These are phyloP conservation scores for Eupithecia abbreviata DNA, from an alignment of 2,888 invertebrate species.

Conservation along the genomic window DNA sequence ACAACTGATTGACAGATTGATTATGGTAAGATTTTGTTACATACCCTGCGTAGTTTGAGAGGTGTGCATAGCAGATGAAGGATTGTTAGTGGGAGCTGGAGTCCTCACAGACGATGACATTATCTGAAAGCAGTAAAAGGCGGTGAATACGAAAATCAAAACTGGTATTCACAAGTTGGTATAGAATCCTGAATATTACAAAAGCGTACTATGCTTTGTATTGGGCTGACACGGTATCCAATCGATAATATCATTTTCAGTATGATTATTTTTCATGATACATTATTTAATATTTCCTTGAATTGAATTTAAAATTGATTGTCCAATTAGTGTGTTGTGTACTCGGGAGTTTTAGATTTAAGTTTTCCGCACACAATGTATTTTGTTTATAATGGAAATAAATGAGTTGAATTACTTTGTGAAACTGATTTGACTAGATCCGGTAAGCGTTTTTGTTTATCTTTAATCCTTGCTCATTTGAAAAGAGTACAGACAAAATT, in stretches of 20 bases:
- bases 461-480: neutral
- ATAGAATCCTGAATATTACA: neutral
- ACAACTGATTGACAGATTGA: no score
- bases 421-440: neutral
- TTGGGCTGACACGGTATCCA: neutral
- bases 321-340: no score
- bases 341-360: no score
- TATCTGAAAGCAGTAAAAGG: slow-evolving; percentile 58
- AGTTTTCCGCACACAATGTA: no score
- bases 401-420: no score
- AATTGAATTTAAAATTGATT: no score
- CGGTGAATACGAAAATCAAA: neutral
- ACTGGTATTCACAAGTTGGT: neutral
- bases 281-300: no score
- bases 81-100: slow-evolving; percentile 66
- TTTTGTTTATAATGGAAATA: no score
- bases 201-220: neutral
- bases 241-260: no score
- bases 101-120: slow-evolving; percentile 80
- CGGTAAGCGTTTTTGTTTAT: neutral
- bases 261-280: no score
- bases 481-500: neutral
- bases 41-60: slow-evolving; percentile 75
- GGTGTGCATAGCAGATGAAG: slow-evolving; percentile 71
- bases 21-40: slow-evolving; percentile 23